These are phyloP conservation scores for Cololabis saira DNA, from an alignment of 2,113 vertebrate genomes.

Conservation along the genomic window DNA sequence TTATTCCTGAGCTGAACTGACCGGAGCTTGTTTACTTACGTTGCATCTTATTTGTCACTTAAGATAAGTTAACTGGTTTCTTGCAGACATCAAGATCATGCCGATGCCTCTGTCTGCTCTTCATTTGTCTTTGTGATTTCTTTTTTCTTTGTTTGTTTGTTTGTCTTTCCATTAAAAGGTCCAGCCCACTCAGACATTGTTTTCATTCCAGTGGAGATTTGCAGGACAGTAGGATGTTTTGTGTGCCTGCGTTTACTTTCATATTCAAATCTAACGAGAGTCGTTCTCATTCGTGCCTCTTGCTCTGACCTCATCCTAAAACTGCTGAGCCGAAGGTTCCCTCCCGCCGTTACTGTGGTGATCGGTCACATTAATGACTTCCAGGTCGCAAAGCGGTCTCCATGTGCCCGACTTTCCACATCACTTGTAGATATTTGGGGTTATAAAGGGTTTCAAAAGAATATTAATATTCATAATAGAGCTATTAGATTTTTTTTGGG, in stretches of 20 bases:
- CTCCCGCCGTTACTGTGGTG: conserved; percentile 30
- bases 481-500: no score
- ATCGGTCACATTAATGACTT: conserved; percentile 62
- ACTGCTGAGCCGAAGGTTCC: conserved; percentile 34
- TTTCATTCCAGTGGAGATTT: conserved; percentile 35
- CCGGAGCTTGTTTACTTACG: neutral
- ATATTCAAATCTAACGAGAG: conserved; percentile 10
- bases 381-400: conserved; percentile 42
- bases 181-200: neutral
- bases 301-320: conserved; percentile 47
- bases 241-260: conserved; percentile 7
- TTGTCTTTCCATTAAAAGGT: conserved; percentile 5
- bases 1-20: neutral
- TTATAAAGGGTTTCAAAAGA: no score
- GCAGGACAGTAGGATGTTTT: neutral
- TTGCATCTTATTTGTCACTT: neutral
- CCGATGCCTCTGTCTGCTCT: conserved; percentile 18
- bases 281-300: neutral
- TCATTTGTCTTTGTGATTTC: conserved; percentile 19
- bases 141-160: neutral
- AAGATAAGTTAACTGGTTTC: conserved; percentile 9
- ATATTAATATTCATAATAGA: no score
- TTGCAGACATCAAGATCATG: conserved; percentile 41
- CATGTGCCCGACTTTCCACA: conserved; percentile 42
- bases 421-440: no score